Evolutionary conservation across 2,888 invertebrate genomes (phyloP).

Genomic region (Lomographa bimaculata): DNA sequence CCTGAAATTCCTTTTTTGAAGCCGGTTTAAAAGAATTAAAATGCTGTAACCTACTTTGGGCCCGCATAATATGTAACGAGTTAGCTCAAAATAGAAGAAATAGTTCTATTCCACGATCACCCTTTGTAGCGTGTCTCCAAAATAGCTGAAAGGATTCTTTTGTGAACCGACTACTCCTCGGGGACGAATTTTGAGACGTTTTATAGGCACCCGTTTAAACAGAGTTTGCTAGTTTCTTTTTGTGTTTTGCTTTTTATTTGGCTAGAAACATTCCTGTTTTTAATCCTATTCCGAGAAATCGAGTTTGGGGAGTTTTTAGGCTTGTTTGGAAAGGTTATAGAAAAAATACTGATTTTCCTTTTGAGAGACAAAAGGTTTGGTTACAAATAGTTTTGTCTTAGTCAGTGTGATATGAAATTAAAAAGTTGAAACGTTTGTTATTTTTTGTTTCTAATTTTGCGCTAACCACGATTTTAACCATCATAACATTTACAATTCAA

Average conservation of each 20-base stretch:
- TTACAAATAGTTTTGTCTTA: too few species aligned
- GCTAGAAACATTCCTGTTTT: constrained; percentile 7
- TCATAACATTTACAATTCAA: too few species aligned
- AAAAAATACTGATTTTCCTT: not conserved
- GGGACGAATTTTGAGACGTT: constrained; percentile 40
- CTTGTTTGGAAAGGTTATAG: constrained; percentile 6
- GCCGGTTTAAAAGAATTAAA: not conserved
- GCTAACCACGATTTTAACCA: too few species aligned
- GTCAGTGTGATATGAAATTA: too few species aligned
- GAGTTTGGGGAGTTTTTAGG: constrained; percentile 8
- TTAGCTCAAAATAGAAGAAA: constrained; percentile 33
- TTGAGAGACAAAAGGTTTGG: too few species aligned
- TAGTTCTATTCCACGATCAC: constrained; percentile 35
- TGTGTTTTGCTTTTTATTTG: constrained; percentile 15
- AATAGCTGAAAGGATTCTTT: constrained; percentile 41
- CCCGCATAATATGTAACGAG: constrained; percentile 38
- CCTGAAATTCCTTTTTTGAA: too few species aligned
- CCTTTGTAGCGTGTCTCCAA: constrained; percentile 44
- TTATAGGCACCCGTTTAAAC: constrained; percentile 28
- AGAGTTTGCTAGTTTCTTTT: constrained; percentile 20
- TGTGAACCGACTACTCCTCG: constrained; percentile 36
- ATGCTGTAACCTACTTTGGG: constrained; percentile 14
- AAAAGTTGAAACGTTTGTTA: too few species aligned
- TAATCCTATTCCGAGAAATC: constrained; percentile 13
- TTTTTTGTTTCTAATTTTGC: not conserved